Evolutionary conservation across 2,113 vertebrate species (phyloP), one percentile per base, ranked within the genome.

Genomic region (Oncorhynchus tshawytscha): DNA sequence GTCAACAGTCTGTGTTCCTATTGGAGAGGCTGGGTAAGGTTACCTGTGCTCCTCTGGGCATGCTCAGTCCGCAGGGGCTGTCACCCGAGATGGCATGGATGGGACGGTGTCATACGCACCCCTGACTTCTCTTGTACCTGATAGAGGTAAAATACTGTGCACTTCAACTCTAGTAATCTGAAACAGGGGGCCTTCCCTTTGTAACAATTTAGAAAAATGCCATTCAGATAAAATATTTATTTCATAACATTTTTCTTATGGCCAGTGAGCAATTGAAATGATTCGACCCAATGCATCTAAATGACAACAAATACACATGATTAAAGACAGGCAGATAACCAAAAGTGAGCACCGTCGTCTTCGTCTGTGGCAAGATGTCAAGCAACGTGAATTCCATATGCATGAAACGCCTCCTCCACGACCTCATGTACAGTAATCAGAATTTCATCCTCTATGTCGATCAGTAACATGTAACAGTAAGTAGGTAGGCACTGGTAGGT

Each of bases 51-150:
- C 39, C 8, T 6, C 1, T 69, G 45, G 80, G 89, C 91, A 91
- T 86, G 89, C 88, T 80, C 90, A 88, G 87, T 82, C 31, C 49
- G 70, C 75, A 27, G 8, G 0, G 6, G 39, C 71, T 74, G 92
- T 85, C 83, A 93, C 89, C 89, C 81, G 90, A 93, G 87, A 57
- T 57, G 54, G 9, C 39, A 45, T 45, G 39, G 39, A 45, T 45
- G 39, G 39, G 39, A 45, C 9, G 39, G 39, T 57, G 54, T 18
- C 54, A 20, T 16, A 15, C 15, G 16, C 54, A 57, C 1, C 18
- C 54, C 18, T 20, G 54, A 20, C 54, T 57, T 6, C 20, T 15
- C 20, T 57, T 57, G 54, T 15, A 57, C 54, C 54, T 18, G 20
- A 57, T 20, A 57, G 16, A 57, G 15, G 54, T 20, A 1, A 20